Evolutionary conservation across 2,888 invertebrate species (phyloP), one percentile per base, ranked within the genome.

Genomic region (Hypena proboscidalis): DNA sequence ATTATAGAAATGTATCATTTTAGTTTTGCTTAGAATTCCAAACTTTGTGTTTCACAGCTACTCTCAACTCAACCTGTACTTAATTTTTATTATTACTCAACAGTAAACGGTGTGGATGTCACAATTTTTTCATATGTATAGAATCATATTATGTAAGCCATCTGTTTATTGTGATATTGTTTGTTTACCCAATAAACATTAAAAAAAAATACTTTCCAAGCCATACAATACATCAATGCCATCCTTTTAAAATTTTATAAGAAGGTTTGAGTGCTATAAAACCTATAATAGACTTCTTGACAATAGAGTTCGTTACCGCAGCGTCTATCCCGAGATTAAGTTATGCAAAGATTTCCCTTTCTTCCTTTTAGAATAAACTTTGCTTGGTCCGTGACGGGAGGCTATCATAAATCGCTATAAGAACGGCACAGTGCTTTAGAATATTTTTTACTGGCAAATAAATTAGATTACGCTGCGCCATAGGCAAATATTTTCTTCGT

Each of bases 281-380:
- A 33, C 32, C 50, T 46, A 30, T 62, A 40, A 50, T 51, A 54
- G 48, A 62, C 48, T 42, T 10, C 43, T 44, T 44, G 41, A 80
- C 80, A 81, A 81, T 77, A 65, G 70, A 60, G 41, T 66, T 81
- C 77, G 71, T 80, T 79, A 78, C 62, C 37, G 57, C 33, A 50
- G 37, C 58, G 39, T 37, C 50, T 60, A 31, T 52, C 47, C 36
- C 36, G 46, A 44, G 45, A 60, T 55, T 63, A 71, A 62, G 58
- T 61, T 61, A 64, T 69, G 64, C 52, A 43, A 58, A 62, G 53
- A 61, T 58, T 60, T 59, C 43, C 34, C 38, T 43, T 58, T 60
- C 57, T 58, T 55, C 50, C 58, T 51, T 48, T 56, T 55, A 36
- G 40, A 48, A 58, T 59, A 61, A 62, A 57, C 47, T 63, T 59